Base-by-base conservation (phyloP, 2,797 vertebrate genomes). In the Danio jaintianensis region DNA sequence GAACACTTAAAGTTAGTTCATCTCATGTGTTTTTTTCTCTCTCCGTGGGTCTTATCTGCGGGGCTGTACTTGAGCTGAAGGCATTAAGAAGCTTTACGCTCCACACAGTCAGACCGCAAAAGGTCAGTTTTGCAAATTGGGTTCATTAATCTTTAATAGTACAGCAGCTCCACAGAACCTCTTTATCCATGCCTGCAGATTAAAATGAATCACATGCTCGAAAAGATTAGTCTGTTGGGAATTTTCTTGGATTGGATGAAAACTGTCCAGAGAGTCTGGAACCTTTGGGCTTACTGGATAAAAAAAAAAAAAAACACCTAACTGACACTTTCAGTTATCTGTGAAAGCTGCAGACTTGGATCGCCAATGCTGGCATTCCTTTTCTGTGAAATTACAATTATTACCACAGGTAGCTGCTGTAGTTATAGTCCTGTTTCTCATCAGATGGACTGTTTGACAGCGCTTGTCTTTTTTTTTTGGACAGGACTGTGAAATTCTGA, bases 101-200 rank as follows among this genome's bases (percentile, higher is more conserved):
- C 69, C 8, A 83, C 89, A 86, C 89, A 89, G 87, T 92, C 92
- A 88, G 89, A 89, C 89, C 90, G 91, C 89, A 91, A 94, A 93
- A 94, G 94, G 94, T 95, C 93, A 93, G 91, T 93, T 89, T 86
- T 90, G 90, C 92, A 95, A 95, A 95, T 95, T 95, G 92, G 92
- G 92, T 94, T 95, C 92, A 94, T 94, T 94, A 93, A 93, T 95
- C 93, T 94, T 92, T 88, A 85, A 88, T 90, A 91, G 90, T 92
- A 92, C 89, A 90, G 90, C 91, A 89, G 89, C 86, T 87, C 88
- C 87, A 80, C 91, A 89, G 92, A 90, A 91, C 89, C 83, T 90
- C 88, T 91, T 92, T 92, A 93, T 88, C 93, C 89, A 92, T 86
- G 87, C 88, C 84, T 83, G 69, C 87, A 91, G 92, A 93, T 94